phyloP scores from a whole-genome alignment of 2,113 vertebrate species.

The Rhinoderma darwinii region DNA sequence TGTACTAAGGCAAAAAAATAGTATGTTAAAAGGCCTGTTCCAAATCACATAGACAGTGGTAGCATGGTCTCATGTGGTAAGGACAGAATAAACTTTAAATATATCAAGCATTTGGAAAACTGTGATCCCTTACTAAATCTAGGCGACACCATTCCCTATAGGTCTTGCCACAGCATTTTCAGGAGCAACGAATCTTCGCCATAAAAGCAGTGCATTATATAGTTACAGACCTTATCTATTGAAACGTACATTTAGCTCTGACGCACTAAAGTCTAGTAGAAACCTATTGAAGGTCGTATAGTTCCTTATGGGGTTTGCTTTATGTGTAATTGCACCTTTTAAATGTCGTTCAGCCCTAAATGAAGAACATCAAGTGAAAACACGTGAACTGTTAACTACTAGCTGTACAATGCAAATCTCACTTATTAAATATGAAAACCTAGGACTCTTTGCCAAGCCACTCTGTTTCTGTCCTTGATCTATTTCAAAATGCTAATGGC shows the following conservation, averaged over 20 bases:
- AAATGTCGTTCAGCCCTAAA: not conserved
- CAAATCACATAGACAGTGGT: not conserved
- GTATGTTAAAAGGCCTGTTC: not conserved
- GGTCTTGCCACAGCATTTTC: not conserved
- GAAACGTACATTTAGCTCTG: not conserved
- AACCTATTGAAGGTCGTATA: not conserved
- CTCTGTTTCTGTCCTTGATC: slow-evolving; percentile 32
- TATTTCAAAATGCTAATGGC: slow-evolving; percentile 30
- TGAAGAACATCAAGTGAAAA: not conserved
- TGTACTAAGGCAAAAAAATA: not conserved
- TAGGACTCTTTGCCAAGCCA: not conserved
- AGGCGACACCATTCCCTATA: no score
- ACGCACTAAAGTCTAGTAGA: not conserved
- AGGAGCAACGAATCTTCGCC: not conserved
- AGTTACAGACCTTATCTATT: not conserved
- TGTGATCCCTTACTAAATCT: no score
- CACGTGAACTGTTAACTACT: not conserved
- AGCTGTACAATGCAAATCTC: slow-evolving; percentile 8
- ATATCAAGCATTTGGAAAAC: no score
- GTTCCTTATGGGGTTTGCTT: not conserved
- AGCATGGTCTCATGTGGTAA: not conserved
- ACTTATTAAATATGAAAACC: slow-evolving; percentile 16
- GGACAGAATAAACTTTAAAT: no score
- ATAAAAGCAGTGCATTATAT: not conserved
- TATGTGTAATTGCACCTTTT: not conserved